Base-by-base conservation (phyloP, 2,888 invertebrate genomes). In the Lasiommata megera region DNA sequence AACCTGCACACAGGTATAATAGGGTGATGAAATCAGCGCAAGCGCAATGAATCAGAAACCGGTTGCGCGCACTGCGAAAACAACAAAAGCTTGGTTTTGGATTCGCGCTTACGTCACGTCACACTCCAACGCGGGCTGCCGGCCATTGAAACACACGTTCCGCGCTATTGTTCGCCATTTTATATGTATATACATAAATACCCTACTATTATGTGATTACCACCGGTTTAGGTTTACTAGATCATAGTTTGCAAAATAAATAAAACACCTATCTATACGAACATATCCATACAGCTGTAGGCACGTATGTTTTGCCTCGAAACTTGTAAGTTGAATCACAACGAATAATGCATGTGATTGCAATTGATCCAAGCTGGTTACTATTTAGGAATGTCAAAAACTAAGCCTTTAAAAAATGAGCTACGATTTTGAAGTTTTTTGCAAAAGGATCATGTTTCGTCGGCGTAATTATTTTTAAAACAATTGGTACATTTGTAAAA, bases 21-120 rank as follows among this genome's bases (percentile, higher is more conserved):
- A 44, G 56, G 23, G 14, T 52, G 54, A 59, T 46, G 51, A 55
- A 51, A 56, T 46, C 57, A 34, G 18, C 38, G 8, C 23, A 36
- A 53, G 18, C 18, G 23, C 44, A 37, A 52, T 59, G 56, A 54
- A 34, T 59, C 62, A 62, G 37, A 23, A n/a, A 14, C 52, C 36
- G 56, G 44, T 43, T 23, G 34, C 41, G 56, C 56, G 2, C 23
- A 5, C 23, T 23, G 23, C 23, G 61, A 48, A 11, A 14, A 48
- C 53, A 56, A 47, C 17, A 53, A 62, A 57, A 54, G 51, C 53
- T 44, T 48, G 53, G 60, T 29, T 50, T 54, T 37, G 54, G 47
- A 46, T 57, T 54, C 12, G 17, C 17, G 54, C 46, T 60, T 56
- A 60, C 29, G 62, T 60, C 58, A 54, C 29, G 63, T 61, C 58